Evolutionary conservation across 92 coral and sea anemone species (phyloP), one percentile per base, ranked within the genome.

Genomic region (Blastomussa wellsi): DNA sequence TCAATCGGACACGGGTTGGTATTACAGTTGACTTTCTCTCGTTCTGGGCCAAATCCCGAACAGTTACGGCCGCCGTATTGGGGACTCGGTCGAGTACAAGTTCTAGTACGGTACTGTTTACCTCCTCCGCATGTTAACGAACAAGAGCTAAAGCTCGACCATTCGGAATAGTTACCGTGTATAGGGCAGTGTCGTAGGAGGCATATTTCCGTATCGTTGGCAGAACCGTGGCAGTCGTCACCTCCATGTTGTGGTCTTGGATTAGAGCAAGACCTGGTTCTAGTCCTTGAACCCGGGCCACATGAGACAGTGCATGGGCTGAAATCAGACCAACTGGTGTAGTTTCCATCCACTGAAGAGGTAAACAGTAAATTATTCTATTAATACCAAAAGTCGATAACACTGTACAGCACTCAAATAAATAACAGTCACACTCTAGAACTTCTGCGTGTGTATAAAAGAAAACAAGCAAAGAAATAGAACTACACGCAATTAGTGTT

Each of bases 161-260:
- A 95, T 42, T 83, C 67, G 13, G 97, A 84, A 39, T 80, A 92
- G 68, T 82, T 88, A 24, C 98, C 98, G 38, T 89, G 77, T 8
- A 92, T 75, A 14, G 98, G 98, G 39, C 98, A 95, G 28, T 72
- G 80, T 57, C 90, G 86, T 12, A 78, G 78, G 62, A 91, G 92
- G 88, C 99, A 97, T 7, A 44, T 35, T n/a, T 41, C 75, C 24
- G 76, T 48, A 7, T 91, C 92, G 37, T 72, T 20, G 28, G 87
- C 35, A 32, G 47, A 77, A 20, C 97, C 99, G 29, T 86, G 68
- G 49, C 98, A 96, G 31, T 84, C 59, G 6, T 76, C 70, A 9
- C 98, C 98, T 36, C 98, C 98, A 49, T 92, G 90, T 76, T 89
- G 91, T 73, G 98, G 98, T 41, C 64, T 71, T 0, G 98, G 98